These are phyloP conservation scores for Danaus melanippus DNA, from an alignment of 1,140 invertebrate genomes.

Conservation along the genomic window DNA sequence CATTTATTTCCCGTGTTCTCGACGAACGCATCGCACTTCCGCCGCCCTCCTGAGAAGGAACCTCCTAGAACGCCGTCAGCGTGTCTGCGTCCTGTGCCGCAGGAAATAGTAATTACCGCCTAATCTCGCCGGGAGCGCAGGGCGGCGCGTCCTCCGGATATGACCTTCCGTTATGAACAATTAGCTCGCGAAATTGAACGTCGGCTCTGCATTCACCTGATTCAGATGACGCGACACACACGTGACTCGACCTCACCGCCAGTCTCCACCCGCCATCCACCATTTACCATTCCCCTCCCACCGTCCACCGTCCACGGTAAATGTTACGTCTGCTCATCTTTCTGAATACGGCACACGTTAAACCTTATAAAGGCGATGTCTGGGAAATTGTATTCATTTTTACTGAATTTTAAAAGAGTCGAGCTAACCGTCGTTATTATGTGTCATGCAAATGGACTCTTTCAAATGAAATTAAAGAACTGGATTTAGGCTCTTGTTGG, in stretches of 20 bases:
- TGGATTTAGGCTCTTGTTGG: too few relatives aligned
- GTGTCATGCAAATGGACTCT: background rate
- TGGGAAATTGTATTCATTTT: constrained; percentile 45
- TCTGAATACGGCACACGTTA: constrained; percentile 47
- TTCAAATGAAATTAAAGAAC: too few relatives aligned
- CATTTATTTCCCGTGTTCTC: constrained; percentile 38
- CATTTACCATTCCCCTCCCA: constrained; percentile 27
- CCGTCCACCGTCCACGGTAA: constrained; percentile 47
- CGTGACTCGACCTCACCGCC: constrained; percentile 25
- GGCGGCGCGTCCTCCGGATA: constrained; percentile 71
- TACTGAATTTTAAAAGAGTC: constrained; percentile 28
- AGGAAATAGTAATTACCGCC: constrained; percentile 75
- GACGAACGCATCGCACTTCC: constrained; percentile 41
- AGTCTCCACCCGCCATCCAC: constrained; percentile 42
- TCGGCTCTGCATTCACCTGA: constrained; percentile 58
- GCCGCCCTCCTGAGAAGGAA: constrained; percentile 39
- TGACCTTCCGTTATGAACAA: constrained; percentile 78
- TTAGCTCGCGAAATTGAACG: constrained; percentile 75
- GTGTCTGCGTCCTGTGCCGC: constrained; percentile 64
- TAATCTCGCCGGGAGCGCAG: constrained; percentile 71
- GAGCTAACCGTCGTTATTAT: constrained; percentile 1
- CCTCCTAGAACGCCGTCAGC: constrained; percentile 56
- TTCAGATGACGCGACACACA: constrained; percentile 43
- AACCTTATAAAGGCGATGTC: constrained; percentile 39
- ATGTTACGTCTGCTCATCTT: constrained; percentile 24